Conservation (phyloP, 2,113 vertebrate species). For the Passer montanus region DNA sequence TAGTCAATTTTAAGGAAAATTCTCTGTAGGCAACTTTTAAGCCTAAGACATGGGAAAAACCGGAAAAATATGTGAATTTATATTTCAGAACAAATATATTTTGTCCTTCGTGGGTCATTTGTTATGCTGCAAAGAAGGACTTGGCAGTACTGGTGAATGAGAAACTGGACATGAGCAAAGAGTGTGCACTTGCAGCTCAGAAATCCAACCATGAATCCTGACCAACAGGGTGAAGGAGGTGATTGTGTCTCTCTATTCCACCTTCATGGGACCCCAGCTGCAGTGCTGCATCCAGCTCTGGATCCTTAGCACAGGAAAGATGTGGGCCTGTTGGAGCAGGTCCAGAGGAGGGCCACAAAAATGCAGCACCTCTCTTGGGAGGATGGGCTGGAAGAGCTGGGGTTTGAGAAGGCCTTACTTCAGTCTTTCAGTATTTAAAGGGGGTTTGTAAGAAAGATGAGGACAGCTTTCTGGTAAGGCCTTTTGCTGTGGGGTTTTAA, state of each 20-base stretch:
- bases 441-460: background rate
- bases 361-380: background rate
- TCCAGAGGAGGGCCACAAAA: background rate
- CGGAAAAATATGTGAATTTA: background rate
- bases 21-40: background rate
- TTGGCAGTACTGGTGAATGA: background rate
- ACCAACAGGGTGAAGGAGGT: rapidly evolving
- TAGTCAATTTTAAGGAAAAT: background rate
- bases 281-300: background rate
- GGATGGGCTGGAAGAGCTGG: background rate
- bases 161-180: rapidly evolving
- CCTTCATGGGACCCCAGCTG: background rate
- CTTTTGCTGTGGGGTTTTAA: background rate
- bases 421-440: background rate
- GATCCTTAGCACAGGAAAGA: background rate
- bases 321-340: background rate
- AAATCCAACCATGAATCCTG: background rate
- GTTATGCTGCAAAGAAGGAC: background rate
- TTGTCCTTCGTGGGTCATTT: background rate
- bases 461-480: background rate
- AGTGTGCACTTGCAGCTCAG: background rate
- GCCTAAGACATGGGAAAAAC: background rate
- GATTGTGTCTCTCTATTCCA: background rate
- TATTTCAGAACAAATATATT: background rate
- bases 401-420: background rate